Evolutionary conservation across 2,888 invertebrate species (phyloP), one percentile per base, ranked within the genome.

Genomic region (Brachylomia viminalis): DNA sequence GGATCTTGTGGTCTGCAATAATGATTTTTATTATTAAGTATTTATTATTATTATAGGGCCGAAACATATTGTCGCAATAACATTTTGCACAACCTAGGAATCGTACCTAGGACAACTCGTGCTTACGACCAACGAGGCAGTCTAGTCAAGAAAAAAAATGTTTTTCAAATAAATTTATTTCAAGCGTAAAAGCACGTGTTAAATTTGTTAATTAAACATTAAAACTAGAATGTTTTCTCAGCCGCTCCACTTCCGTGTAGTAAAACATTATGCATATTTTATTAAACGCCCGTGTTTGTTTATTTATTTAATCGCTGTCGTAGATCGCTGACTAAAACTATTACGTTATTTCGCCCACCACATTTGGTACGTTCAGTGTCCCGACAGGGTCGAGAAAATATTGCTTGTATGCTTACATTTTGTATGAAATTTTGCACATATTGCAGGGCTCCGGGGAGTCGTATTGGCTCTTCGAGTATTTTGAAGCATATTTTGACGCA

Each of bases 241-340:
- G 47, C 56, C 59, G 69, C n/a, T 49, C n/a, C 13, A 64, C 79
- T 78, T 78, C 68, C 78, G 54, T 42, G 72, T 72, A 69, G 54
- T 61, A 61, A 79, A 77, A 77, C 47, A 38, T 72, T 72, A 54
- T n/a, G 59, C 33, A 78, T 68, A 27, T 72, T 77, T 68, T 77
- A 82, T n/a, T 65, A 80, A 61, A 77, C 54, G 52, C 30, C 47
- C 8, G 59, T 66, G 59, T 81, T 83, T 78, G 77, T 76, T 78
- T 81, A 78, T 81, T 83, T 83, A 65, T 72, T 62, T 76, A 59
- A 69, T 72, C 47, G n/a, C 78, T 72, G 72, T 83, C 68, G 83
- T 77, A 72, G 64, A 72, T 65, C 62, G 49, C n/a, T 5, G 54
- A 54, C 45, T 77, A 66, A 77, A 71, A 68, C 59, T 77, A 65